Conservation (phyloP, 2,113 vertebrate genomes). For the Proterorhinus semilunaris region DNA sequence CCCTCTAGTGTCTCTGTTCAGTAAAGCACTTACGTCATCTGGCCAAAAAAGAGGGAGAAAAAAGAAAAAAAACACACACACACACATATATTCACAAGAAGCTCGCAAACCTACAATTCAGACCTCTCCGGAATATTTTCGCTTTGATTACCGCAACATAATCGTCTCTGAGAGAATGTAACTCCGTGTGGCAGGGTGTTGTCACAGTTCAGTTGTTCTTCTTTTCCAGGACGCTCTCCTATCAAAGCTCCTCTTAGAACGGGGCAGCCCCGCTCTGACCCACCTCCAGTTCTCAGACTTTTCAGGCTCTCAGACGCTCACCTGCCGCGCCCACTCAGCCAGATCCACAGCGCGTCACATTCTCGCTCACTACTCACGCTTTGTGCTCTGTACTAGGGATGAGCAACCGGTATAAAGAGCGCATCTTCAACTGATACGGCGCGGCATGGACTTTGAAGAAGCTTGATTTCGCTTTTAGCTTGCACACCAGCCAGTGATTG, state of each 20-base stretch:
- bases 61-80: background rate
- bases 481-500: slow-evolving; percentile 14
- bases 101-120: slow-evolving; percentile 40
- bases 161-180: slow-evolving; percentile 28
- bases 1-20: slow-evolving; percentile 66
- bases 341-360: slow-evolving; percentile 53
- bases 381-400: slow-evolving; percentile 2
- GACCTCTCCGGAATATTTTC: slow-evolving; percentile 38
- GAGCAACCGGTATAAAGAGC: slow-evolving; percentile 36
- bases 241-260: slow-evolving; percentile 46
- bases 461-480: slow-evolving; percentile 17
- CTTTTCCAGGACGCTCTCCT: slow-evolving; percentile 28
- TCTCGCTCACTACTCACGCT: slow-evolving; percentile 32
- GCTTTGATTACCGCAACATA: slow-evolving; percentile 39
- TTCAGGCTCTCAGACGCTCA: slow-evolving; percentile 59
- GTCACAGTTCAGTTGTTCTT: slow-evolving; percentile 53
- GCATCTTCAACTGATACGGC: slow-evolving; percentile 22
- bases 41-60: slow-evolving; percentile 6
- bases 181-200: slow-evolving; percentile 32
- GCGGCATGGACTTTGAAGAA: background rate
- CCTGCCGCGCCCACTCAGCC: slow-evolving; percentile 43
- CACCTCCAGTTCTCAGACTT: slow-evolving; percentile 49
- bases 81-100: slow-evolving; percentile 27
- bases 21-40: slow-evolving; percentile 73
- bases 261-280: slow-evolving; percentile 52